Evolutionary conservation across 2,888 invertebrate species (phyloP), one percentile per base, ranked within the genome.

Genomic region (Agonopterix alstromeriana): DNA sequence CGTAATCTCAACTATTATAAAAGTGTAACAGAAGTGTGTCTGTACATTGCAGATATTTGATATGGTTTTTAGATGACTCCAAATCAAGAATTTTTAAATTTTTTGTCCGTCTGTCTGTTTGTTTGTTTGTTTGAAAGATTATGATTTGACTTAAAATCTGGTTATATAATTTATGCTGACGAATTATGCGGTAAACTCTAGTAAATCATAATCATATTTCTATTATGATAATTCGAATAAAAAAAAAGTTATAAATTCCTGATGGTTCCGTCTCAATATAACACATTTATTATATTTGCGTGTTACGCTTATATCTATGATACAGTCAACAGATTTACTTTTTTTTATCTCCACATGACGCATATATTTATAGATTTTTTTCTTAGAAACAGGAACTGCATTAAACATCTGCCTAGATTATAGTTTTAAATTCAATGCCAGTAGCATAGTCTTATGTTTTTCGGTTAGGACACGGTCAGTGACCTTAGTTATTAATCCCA

Each of bases 401-500:
- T 3, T n/a, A 5, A 38, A 42, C 42, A 42, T 12, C 42, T 42
- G n/a, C 10, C 42, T 38, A 38, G 9, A 10, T 38, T n/a, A 38
- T 38, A 38, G 38, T 9, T n/a, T 38, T 10, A 2, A 38, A 5
- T 36, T 38, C 38, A 38, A 38, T 38, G 38, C 5, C 5, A 38
- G 38, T 10, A 38, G 38, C n/a, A 27, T 38, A 38, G 38, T 38
- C 38, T 38, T 38, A 38, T n/a, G n/a, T n/a, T 38, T 9, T 38
- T 38, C 4, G 38, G 10, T 38, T n/a, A 38, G n/a, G 10, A 38
- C 3, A 54, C 56, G 70, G 70, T 65, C 67, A 59, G n/a, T 64
- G 67, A 73, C 57, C 73, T 58, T 55, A 49, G 50, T 43, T 45
- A 57, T 60, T 75, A 73, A 74, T 72, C 73, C 71, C 61, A 72